Evolutionary conservation across 2,113 vertebrate genomes (phyloP), one percentile per base, ranked within the genome.

Genomic region (Bufo bufo): DNA sequence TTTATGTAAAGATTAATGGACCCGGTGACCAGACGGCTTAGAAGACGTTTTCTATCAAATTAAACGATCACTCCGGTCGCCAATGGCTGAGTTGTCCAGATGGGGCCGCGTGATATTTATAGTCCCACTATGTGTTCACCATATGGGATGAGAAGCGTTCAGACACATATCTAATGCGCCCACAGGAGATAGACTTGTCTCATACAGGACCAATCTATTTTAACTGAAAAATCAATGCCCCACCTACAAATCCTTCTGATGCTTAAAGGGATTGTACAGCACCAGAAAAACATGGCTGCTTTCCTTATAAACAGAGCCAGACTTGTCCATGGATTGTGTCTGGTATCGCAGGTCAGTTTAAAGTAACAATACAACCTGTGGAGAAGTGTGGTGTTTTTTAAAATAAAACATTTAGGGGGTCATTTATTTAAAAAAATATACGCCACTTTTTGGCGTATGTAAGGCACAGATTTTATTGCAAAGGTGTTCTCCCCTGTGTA

Each of bases 1-100:
- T 80, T 58, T 56, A 80, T 80, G 77, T 58, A 80, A 59, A 59
- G 77, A 80, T 58, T 80, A 58, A 80, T 80, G 77, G 77, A 59
- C 20, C 77, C 77, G 33, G 77, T 54, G 77, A 54, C 77, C 77
- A 56, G 77, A 54, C 77, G 6, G 49, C 43, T 78, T 78, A 56
- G 56, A 78, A 54, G 52, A 78, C 4, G 23, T 80, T 58, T 23
- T 80, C 52, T 43, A 80, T 80, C 54, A 80, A 56, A 56, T 80
- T 80, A 80, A 80, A 80, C 77, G 23, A 58, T 43, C n/a, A 43
- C 23, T 2, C 50, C 56, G 77, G 77, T 78, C 50, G 20, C 50
- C 49, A 75, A 75, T 75, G 72, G 49, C 47, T 50, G 20, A 75
- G 72, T 19, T 75, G 45, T 75, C 45, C 47, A 56, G 77, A 80